Evolutionary conservation across 1,140 invertebrate genomes (phyloP).

Genomic region (Brachionus plicatilis): DNA sequence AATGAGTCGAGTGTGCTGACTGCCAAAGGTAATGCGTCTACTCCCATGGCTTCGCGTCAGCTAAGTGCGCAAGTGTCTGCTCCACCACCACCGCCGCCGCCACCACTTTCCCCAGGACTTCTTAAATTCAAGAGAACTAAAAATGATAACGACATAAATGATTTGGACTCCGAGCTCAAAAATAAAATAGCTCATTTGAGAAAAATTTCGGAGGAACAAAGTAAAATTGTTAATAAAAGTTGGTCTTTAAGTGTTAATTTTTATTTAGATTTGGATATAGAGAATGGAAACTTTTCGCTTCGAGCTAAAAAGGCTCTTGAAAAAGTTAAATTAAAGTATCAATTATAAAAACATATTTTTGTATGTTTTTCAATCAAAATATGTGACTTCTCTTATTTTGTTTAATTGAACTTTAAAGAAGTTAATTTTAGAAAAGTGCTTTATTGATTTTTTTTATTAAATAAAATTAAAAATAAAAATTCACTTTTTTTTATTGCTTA

Average conservation of each 20-base stretch:
- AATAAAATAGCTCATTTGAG: not conserved
- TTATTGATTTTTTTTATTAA: not conserved
- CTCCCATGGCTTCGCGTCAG: not conserved
- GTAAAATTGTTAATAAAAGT: not conserved
- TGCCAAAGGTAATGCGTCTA: not conserved
- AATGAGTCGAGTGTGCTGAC: not conserved
- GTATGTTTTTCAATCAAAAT: too few relatives aligned
- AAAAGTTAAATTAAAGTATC: not conserved
- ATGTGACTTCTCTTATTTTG: not conserved
- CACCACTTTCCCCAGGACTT: not conserved
- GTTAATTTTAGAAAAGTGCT: not conserved
- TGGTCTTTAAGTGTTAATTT: not conserved
- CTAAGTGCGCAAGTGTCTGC: not conserved
- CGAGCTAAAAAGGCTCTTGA: constrained; percentile 22
- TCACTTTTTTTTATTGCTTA: not conserved
- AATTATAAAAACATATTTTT: not conserved
- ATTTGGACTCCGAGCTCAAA: not conserved
- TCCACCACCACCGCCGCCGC: not conserved
- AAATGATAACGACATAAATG: not conserved
- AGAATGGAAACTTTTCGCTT: not conserved
- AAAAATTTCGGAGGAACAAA: not conserved
- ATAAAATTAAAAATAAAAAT: not conserved
- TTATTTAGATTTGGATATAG: not conserved
- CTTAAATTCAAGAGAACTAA: not conserved
- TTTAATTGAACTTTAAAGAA: not conserved